These are phyloP conservation scores for Eulimnadia texana DNA, from an alignment of 1,140 invertebrate genomes.

Conservation along the genomic window DNA sequence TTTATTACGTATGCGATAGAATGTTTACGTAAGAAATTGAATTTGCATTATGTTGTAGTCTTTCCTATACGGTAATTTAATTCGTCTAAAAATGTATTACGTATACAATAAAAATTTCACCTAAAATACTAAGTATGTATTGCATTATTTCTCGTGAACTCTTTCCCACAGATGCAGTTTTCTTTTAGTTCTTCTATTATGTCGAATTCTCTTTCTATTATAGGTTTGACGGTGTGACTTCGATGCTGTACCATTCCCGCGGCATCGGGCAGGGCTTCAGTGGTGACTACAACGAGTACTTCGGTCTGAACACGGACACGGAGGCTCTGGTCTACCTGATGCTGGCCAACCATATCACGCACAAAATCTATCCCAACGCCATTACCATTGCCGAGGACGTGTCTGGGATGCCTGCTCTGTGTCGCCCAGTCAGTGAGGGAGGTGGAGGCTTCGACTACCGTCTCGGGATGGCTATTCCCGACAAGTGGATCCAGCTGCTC, in stretches of 20 bases:
- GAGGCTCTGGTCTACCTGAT: conserved; percentile 90
- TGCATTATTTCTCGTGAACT: too few relatives aligned
- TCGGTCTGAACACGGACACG: conserved; percentile 88
- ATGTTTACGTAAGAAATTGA: too few relatives aligned
- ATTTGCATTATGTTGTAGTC: too few relatives aligned
- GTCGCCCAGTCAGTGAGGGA: conserved; percentile 81
- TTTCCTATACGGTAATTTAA: too few relatives aligned
- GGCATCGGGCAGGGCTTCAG: conserved; percentile 84
- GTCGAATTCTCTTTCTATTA: conserved; percentile 14
- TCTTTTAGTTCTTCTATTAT: too few relatives aligned
- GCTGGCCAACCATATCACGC: conserved; percentile 86
- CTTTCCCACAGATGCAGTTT: too few relatives aligned
- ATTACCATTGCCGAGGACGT: conserved; percentile 98
- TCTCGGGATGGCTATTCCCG: conserved; percentile 94
- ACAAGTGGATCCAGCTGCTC: conserved; percentile 94
- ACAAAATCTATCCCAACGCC: conserved; percentile 63
- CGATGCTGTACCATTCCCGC: conserved; percentile 96
- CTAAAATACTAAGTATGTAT: too few relatives aligned
- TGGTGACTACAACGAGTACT: conserved; percentile 95
- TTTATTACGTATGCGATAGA: too few relatives aligned
- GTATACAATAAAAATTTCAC: too few relatives aligned
- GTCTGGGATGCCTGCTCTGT: conserved; percentile 93
- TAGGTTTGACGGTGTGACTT: conserved; percentile 95
- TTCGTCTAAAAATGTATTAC: too few relatives aligned
- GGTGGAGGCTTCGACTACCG: conserved; percentile 95